Conservation (phyloP, 1,140 invertebrate species). For the Geopemphigus sp. region DNA sequence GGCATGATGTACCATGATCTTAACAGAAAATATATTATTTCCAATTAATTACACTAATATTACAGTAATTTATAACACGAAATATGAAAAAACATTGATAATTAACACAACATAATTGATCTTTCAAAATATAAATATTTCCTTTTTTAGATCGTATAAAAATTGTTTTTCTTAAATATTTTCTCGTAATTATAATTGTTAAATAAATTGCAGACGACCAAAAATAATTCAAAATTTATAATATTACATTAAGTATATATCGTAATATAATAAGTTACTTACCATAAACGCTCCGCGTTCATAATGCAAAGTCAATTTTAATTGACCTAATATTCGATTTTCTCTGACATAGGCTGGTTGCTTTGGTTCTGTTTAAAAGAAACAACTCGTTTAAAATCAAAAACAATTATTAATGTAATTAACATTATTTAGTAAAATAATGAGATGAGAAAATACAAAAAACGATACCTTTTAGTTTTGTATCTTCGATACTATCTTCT, state of each 20-base stretch:
- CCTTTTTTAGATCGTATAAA: too few species aligned
- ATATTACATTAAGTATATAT: not conserved
- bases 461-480: slow-evolving; percentile 57
- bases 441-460: not conserved
- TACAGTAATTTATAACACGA: too few species aligned
- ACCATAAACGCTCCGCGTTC: slow-evolving; percentile 70
- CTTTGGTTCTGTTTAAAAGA: slow-evolving; percentile 22
- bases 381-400: not conserved
- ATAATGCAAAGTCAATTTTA: slow-evolving; percentile 83
- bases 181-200: too few species aligned
- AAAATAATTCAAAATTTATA: not conserved
- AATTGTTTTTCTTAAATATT: too few species aligned
- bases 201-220: too few species aligned
- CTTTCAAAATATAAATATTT: too few species aligned
- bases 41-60: too few species aligned
- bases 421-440: not conserved
- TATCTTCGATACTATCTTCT: slow-evolving; percentile 66
- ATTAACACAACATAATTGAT: too few species aligned
- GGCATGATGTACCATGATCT: slow-evolving; percentile 84
- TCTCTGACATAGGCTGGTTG: slow-evolving; percentile 26
- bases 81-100: too few species aligned
- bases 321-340: slow-evolving; percentile 60
- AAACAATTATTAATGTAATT: not conserved
- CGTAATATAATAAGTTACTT: slow-evolving; percentile 33
- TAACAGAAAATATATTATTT: not conserved